Evolutionary conservation across 2,113 vertebrate genomes (phyloP), one percentile per base, ranked within the genome.

Genomic region (Platysternon megacephalum): DNA sequence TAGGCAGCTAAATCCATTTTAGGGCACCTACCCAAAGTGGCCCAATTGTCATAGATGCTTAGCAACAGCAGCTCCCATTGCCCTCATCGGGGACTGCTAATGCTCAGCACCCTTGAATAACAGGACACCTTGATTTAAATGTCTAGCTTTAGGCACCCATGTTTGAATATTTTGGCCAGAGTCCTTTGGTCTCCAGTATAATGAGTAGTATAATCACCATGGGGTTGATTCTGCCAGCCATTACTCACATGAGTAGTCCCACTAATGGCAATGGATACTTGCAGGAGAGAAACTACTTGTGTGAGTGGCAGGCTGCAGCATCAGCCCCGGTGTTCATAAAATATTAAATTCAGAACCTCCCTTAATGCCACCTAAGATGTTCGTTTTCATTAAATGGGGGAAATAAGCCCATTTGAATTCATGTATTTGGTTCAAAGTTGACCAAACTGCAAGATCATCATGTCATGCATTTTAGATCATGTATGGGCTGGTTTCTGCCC

Each of bases 381-480:
- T 85, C 48, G 19, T 94, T 93, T 92, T 56, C 53, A 46, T 91
- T 53, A n/a, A 10, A 42, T 29, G 55, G 26, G 55, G 29, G 51
- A 61, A 44, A 24, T 28, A 61, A 86, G 84, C 5, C 26, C 81
- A 29, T 12, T 22, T 35, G 17, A 2, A 44, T 82, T 21, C 0
- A 0, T 2, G 5, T 29, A 88, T 53, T 76, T 93, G 48, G 48
- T 26, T 52, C 74, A 91, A 85, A 90, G 44, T 76, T 76, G 19
- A n/a, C 29, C 16, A 83, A 12, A 79, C 83, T 76, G 56, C 51
- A 28, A 56, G 22, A 29, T 89, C 48, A 46, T 46, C 24, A 17
- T 55, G 7, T 19, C 39, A 10, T 21, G 3, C 0, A 0, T 42
- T 56, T 52, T 11, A 49, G 74, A 84, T 96, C n/a, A 11, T 87